A percentile compares a stretch with the other conserved stretches of the same genome.
phyloP scores from a whole-genome alignment of 1,140 invertebrate species.

The Trachymyrmex cornetzi region DNA sequence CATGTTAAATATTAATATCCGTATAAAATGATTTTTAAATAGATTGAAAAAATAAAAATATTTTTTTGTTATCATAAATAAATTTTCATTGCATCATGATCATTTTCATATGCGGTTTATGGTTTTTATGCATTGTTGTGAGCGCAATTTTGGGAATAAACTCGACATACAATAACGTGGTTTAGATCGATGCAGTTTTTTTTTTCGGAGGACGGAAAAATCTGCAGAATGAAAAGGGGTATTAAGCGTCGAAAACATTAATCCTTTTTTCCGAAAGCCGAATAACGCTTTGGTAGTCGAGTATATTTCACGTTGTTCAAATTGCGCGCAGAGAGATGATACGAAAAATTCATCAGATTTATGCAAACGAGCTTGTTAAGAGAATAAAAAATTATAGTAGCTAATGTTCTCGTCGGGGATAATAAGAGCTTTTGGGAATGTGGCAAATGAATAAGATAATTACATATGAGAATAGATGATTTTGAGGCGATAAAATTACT shows the following conservation, averaged over 20 bases:
- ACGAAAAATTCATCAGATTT: constrained; percentile 43
- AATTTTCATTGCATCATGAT: background rate
- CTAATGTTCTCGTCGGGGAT: background rate
- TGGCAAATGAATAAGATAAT: background rate
- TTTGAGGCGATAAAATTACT: background rate
- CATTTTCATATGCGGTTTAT: constrained; percentile 12
- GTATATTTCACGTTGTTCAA: constrained; percentile 22
- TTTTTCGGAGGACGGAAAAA: background rate
- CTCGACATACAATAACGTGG: background rate
- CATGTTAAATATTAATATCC: constrained; percentile 20
- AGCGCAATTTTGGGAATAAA: constrained; percentile 9
- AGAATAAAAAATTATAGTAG: constrained; percentile 29
- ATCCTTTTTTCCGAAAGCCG: constrained; percentile 22
- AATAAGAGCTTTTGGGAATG: background rate
- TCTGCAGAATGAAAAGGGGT: constrained; percentile 13
- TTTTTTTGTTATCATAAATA: background rate
- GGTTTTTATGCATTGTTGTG: constrained; percentile 12
- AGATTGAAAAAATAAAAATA: constrained; percentile 7
- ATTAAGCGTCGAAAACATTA: constrained; percentile 33
- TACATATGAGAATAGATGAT: background rate
- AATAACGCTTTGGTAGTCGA: background rate
- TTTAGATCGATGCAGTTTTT: constrained; percentile 37
- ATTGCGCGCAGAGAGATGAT: constrained; percentile 7
- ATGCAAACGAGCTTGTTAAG: constrained; percentile 10
- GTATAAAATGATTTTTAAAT: background rate